Base-by-base conservation (phyloP, 2,888 invertebrate genomes). In the Chouioia cunea region DNA sequence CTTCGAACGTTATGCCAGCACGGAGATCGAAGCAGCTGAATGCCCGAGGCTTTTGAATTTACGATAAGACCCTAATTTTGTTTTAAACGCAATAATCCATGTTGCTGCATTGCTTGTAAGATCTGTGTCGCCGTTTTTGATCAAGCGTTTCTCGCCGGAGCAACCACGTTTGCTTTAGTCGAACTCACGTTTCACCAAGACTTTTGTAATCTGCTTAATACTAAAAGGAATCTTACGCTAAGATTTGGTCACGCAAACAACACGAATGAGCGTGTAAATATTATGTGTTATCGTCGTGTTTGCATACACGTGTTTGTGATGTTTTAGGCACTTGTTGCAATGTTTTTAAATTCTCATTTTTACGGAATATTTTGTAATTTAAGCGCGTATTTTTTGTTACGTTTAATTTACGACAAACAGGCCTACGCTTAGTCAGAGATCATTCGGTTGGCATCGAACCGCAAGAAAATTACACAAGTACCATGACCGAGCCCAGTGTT, bases 111-210 rank as follows among this genome's bases (percentile, higher is more conserved):
- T 15, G 62, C 36, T 57, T 57, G 4, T 53, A 36, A 44, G 65
- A 71, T 71, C 71, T 71, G 57, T 66, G 52, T 63, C n/a, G n/a
- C n/a, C n/a, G 60, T 10, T 63, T 67, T 44, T 71, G 52, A 46
- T 56, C 46, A 15, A 15, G 36, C 47, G 18, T n/a, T n/a, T n/a
- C n/a, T n/a, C n/a, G 48, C 58, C 22, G n/a, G 63, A 63, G 59
- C 53, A 59, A 48, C 18, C 16, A 50, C 44, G 2, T 53, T 57
- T 62, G 20, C 23, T 52, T 66, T 53, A 58, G 53, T 67, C 53
- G 52, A 52, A 22, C 63, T 64, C 64, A 54, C 67, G n/a, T 53
- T 59, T 64, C 58, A 44, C 64, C 20, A 66, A 36, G 36, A 16
- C 62, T 65, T 71, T 54, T 66, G 53, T 56, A 46, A 59, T 66